Conservation (phyloP, 1,140 invertebrate genomes). For the Tetramorium simillimum region DNA sequence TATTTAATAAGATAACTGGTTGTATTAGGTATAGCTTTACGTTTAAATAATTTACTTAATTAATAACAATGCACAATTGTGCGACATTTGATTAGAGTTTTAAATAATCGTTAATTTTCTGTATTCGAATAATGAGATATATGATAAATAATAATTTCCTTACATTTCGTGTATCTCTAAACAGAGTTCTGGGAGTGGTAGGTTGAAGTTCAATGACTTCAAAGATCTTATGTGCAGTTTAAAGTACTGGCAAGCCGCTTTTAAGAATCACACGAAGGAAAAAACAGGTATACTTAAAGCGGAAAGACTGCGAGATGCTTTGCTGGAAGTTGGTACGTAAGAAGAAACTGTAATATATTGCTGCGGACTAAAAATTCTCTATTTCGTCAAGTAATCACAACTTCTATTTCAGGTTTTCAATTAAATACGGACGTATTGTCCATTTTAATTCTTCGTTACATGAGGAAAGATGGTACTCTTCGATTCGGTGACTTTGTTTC, state of each 20-base stretch:
- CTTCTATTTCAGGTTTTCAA: conserved; percentile 88
- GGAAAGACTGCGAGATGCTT: conserved; percentile 93
- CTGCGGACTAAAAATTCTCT: neutral
- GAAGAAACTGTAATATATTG: neutral
- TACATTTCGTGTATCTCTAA: conserved; percentile 44
- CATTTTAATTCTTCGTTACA: conserved; percentile 93
- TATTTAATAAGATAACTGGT: neutral
- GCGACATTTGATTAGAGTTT: neutral
- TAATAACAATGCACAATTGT: neutral
- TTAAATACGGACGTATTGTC: conserved; percentile 93
- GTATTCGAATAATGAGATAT: neutral
- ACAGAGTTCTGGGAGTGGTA: conserved; percentile 92
- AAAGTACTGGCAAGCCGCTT: conserved; percentile 96
- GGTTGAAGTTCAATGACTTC: conserved; percentile 94
- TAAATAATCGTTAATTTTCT: neutral
- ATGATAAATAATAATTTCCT: conserved; percentile 54
- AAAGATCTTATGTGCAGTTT: conserved; percentile 97
- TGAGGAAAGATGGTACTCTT: conserved; percentile 97
- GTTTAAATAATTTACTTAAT: neutral
- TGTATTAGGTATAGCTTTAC: neutral
- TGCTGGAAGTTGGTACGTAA: conserved; percentile 91
- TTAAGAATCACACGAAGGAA: conserved; percentile 96
- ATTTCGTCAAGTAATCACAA: neutral
- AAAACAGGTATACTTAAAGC: conserved; percentile 96
- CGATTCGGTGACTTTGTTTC: conserved; percentile 97